Evolutionary conservation across 2,797 vertebrate genomes (phyloP).

Genomic region (Enteromius fasciolatus): DNA sequence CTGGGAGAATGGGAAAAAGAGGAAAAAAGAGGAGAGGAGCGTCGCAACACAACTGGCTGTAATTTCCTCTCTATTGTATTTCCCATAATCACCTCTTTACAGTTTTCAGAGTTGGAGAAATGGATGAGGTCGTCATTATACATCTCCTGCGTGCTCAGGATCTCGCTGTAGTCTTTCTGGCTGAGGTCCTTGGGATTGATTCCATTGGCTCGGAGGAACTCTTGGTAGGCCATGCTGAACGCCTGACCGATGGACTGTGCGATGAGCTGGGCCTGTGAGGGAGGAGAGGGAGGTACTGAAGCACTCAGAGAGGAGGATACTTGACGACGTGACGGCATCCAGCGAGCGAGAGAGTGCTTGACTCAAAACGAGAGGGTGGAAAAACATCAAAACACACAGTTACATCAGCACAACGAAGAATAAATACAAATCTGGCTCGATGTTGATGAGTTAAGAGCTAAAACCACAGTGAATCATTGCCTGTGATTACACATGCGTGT

Average conservation of each 20-base stretch:
- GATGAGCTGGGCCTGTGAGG: constrained; percentile 91
- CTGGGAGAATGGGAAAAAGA: background rate
- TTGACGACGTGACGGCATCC: constrained; percentile 53
- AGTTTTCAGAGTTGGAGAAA: constrained; percentile 95
- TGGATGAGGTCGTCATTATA: constrained; percentile 83
- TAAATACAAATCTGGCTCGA: background rate
- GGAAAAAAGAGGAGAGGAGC: no score
- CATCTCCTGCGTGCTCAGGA: constrained; percentile 94
- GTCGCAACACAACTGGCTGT: background rate
- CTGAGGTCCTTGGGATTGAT: constrained; percentile 98
- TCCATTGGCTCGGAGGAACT: constrained; percentile 95
- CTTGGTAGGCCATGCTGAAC: constrained; percentile 97
- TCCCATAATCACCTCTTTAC: constrained; percentile 87
- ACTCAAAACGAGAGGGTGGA: constrained; percentile 46
- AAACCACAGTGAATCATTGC: background rate
- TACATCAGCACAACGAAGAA: constrained; percentile 1
- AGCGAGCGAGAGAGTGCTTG: constrained; percentile 51
- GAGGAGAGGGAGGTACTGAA: constrained; percentile 54
- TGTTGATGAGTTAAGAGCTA: background rate
- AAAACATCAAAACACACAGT: background rate
- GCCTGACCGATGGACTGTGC: constrained; percentile 98
- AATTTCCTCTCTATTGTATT: background rate
- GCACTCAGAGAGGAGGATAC: constrained; percentile 59
- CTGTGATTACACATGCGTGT: background rate
- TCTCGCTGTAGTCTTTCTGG: constrained; percentile 98